phyloP scores from a whole-genome alignment of 2,797 vertebrate species.

The Macroramphosus scolopax region DNA sequence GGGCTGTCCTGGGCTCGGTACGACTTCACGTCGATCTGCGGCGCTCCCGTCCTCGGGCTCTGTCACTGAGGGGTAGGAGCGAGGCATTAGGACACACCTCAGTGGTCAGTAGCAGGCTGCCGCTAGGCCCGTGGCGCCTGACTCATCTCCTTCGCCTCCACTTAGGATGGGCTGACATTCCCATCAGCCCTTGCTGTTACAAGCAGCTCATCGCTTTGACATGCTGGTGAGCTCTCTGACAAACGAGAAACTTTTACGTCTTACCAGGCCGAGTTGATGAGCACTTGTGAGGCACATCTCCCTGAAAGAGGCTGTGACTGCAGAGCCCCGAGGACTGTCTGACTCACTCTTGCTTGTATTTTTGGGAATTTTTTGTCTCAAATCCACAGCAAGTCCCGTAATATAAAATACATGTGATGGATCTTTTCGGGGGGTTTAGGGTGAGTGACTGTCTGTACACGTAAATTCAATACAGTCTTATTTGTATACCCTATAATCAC shows the following conservation, averaged over 20 bases:
- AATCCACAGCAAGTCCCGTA: slow-evolving; percentile 4
- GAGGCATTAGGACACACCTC: slow-evolving; percentile 65
- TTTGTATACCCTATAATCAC: too few species aligned
- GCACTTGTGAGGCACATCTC: slow-evolving; percentile 23
- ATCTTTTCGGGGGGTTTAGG: neutral
- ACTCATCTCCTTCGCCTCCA: slow-evolving; percentile 62
- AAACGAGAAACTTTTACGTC: slow-evolving; percentile 52
- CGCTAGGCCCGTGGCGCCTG: slow-evolving; percentile 48
- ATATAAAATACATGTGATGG: slow-evolving; percentile 5
- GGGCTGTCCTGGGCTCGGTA: slow-evolving; percentile 14
- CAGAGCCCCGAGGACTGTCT: slow-evolving; percentile 22
- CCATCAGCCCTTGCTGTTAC: slow-evolving; percentile 59
- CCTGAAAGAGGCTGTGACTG: slow-evolving; percentile 45
- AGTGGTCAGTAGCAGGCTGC: slow-evolving; percentile 49
- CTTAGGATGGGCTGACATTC: slow-evolving; percentile 66
- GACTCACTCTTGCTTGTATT: slow-evolving; percentile 27
- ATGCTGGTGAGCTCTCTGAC: slow-evolving; percentile 49
- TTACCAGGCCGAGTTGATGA: slow-evolving; percentile 44
- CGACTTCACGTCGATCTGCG: slow-evolving; percentile 22
- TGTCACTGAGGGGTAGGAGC: slow-evolving; percentile 39
- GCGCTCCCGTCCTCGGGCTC: slow-evolving; percentile 37
- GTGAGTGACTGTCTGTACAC: too few species aligned
- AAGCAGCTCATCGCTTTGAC: slow-evolving; percentile 72
- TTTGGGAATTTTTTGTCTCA: slow-evolving; percentile 6
- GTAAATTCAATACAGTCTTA: too few species aligned